A percentile compares a stretch with the other conserved stretches of the same genome.
Conservation (phyloP, 2,888 invertebrate species). For the Lycaena phlaeas region DNA sequence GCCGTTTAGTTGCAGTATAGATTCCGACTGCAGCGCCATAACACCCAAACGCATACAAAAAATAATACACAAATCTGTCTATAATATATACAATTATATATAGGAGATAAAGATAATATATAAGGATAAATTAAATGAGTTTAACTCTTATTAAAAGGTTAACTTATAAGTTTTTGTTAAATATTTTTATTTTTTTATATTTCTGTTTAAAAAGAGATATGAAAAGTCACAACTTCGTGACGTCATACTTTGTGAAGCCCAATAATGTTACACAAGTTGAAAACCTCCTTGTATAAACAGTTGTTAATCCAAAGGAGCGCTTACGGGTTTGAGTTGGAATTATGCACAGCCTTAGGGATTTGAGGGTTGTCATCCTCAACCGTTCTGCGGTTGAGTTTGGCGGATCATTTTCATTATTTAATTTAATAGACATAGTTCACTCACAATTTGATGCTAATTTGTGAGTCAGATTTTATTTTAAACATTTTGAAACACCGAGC, state of each 20-base stretch:
- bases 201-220: background rate
- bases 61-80: too few relatives aligned
- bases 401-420: conserved; percentile 46
- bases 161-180: too few relatives aligned
- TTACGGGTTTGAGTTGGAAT: conserved; percentile 60
- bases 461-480: conserved; percentile 1
- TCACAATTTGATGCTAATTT: conserved; percentile 4
- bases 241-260: conserved; percentile 22
- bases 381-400: conserved; percentile 40
- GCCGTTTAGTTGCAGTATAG: too few relatives aligned
- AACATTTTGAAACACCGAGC: too few relatives aligned
- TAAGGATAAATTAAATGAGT: too few relatives aligned
- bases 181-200: background rate
- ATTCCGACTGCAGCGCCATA: too few relatives aligned
- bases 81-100: too few relatives aligned
- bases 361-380: conserved; percentile 57
- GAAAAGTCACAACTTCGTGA: conserved; percentile 6
- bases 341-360: conserved; percentile 63
- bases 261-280: conserved; percentile 38
- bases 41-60: too few relatives aligned
- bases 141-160: too few relatives aligned
- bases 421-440: conserved; percentile 20
- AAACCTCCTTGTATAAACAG: conserved; percentile 54
- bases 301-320: conserved; percentile 52
- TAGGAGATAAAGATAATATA: too few relatives aligned